Evolutionary conservation across 1,140 invertebrate species (phyloP).

Genomic region (Psix sp.): DNA sequence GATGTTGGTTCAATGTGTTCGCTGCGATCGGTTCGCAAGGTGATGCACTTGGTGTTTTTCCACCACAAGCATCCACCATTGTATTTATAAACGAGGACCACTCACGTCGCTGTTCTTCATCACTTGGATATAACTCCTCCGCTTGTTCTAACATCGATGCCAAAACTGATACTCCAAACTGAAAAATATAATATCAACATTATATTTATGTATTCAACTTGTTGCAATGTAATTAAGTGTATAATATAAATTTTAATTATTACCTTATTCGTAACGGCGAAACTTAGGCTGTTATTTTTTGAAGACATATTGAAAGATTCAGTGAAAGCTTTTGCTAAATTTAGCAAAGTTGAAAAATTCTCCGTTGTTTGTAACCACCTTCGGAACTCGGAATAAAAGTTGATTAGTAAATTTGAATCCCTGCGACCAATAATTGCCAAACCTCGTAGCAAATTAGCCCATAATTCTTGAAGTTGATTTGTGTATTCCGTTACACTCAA

Average conservation of each 20-base stretch:
- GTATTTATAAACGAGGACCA: constrained; percentile 71
- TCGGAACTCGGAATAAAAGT: constrained; percentile 78
- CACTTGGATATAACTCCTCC: constrained; percentile 62
- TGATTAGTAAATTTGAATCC: constrained; percentile 74
- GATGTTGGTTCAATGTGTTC: constrained; percentile 68
- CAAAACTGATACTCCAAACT: constrained; percentile 75
- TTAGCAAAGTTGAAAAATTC: constrained; percentile 57
- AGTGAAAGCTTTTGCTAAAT: constrained; percentile 65
- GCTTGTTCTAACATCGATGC: constrained; percentile 71
- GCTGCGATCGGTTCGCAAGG: constrained; percentile 70
- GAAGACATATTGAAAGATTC: constrained; percentile 65
- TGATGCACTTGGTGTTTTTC: constrained; percentile 60
- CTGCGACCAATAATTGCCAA: constrained; percentile 77
- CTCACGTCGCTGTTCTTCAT: constrained; percentile 51
- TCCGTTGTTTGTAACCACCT: constrained; percentile 71
- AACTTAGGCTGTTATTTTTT: constrained; percentile 71
- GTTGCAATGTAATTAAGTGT: constrained; percentile 16
- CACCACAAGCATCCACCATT: constrained; percentile 64
- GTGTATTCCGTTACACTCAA: constrained; percentile 73
- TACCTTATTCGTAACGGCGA: constrained; percentile 73
- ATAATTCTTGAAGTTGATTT: constrained; percentile 75
- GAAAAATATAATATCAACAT: constrained; percentile 38
- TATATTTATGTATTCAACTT: neutral
- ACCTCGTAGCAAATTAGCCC: constrained; percentile 77
- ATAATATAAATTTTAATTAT: neutral